These are phyloP conservation scores for Erythrolamprus reginae DNA, from an alignment of 2,113 vertebrate species.

Conservation along the genomic window DNA sequence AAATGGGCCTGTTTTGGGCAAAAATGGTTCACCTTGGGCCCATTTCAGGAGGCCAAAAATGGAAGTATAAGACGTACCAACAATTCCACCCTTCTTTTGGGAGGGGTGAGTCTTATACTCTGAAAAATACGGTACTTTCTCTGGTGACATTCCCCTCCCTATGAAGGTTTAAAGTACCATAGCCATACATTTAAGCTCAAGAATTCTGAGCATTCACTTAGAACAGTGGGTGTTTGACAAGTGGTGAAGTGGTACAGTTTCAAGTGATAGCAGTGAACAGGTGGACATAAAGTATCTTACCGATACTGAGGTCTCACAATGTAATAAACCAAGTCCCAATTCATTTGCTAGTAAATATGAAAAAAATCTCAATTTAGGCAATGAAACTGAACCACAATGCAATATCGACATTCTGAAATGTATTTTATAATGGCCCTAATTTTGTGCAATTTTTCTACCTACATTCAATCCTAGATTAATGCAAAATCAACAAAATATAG, in stretches of 20 bases:
- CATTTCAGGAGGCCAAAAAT: too few species aligned
- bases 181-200: not conserved
- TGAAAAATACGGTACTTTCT: not conserved
- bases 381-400: not conserved
- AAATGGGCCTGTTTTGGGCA: too few species aligned
- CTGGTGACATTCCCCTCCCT: not conserved
- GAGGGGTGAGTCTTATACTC: too few species aligned
- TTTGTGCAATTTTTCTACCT: conserved; percentile 7
- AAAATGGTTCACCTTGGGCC: too few species aligned
- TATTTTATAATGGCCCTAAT: not conserved
- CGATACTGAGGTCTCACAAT: not conserved
- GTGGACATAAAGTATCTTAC: not conserved
- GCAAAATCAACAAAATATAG: conserved; percentile 1
- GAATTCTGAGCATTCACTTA: not conserved
- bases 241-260: not conserved
- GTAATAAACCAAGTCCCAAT: not conserved
- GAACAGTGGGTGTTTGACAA: not conserved
- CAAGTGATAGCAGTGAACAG: not conserved
- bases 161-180: not conserved
- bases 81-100: too few species aligned
- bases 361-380: not conserved
- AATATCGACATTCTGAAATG: not conserved
- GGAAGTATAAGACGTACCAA: too few species aligned
- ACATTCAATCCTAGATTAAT: conserved; percentile 7
- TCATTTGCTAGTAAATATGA: not conserved